Evolutionary conservation across 64 coral and sea anemone species (phyloP), one percentile per base, ranked within the genome.

Genomic region (Montipora capricornis): DNA sequence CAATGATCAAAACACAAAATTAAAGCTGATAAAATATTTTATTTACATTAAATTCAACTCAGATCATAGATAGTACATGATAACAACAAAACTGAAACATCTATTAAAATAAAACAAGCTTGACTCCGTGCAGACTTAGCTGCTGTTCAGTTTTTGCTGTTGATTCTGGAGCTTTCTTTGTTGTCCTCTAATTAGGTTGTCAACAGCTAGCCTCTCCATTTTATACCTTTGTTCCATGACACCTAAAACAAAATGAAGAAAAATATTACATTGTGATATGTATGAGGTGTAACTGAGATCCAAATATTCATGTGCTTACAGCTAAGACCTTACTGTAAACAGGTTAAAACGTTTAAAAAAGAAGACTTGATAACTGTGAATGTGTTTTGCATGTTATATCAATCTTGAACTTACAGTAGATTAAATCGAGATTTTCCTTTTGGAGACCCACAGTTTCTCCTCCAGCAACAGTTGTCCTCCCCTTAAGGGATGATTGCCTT

Each of bases 401-500:
- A 80, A 80, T 80, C 49, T 80, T 57, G 8, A 80, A 84, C 58
- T 84, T 61, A 66, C 83, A 73, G 70, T 87, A 87, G 44, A 87
- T 57, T 4, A 88, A 8, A 26, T 88, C 74, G 57, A 88, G 68
- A 47, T 88, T 88, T 75, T 76, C 47, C 29, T 37, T 52, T 9
- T 88, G 8, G 76, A 88, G 86, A 20, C 86, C 86, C 75, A 55
- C 37, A 52, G 70, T 76, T 76, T 76, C 64, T 58, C 70, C 70
- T 57, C 74, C 74, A 47, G 16, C 37, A 26, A 71, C 60, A n/a
- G 48, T 75, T 26, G 69, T 59, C 20, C 70, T 75, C 5, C 86
- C 86, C 53, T 76, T 88, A 22, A 88, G 69, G 47, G 86, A 88
- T 58, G 46, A 88, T n/a, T 75, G 20, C 71, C 86, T 51, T 88